These are phyloP conservation scores for Zalophus californianus DNA, from an alignment of 2,797 vertebrate genomes.

Conservation along the genomic window DNA sequence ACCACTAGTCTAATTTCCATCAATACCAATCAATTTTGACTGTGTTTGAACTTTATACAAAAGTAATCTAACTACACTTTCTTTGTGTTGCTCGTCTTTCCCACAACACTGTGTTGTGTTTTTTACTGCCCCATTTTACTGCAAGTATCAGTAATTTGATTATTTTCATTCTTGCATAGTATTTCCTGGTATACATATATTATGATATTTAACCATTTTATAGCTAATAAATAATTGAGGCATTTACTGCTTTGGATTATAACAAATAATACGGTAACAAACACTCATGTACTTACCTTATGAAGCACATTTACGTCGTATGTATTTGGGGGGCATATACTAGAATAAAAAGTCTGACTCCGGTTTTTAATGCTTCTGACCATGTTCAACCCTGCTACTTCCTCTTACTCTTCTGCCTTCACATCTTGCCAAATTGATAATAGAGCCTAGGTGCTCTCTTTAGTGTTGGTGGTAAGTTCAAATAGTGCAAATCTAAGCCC, in stretches of 20 bases:
- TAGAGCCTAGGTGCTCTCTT: neutral
- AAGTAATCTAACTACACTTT: neutral
- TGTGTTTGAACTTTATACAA: neutral
- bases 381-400: neutral
- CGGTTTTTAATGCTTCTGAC: neutral
- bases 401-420: neutral
- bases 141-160: neutral
- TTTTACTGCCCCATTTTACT: neutral
- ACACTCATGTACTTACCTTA: neutral
- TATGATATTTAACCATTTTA: neutral
- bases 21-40: neutral
- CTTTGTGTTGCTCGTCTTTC: neutral
- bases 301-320: neutral
- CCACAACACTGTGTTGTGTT: neutral
- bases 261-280: neutral
- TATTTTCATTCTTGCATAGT: neutral
- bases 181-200: neutral
- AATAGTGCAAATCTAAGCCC: neutral
- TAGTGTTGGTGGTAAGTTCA: neutral
- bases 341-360: neutral
- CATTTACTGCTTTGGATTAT: neutral
- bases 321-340: neutral
- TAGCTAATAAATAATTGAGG: neutral
- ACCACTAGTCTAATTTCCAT: neutral
- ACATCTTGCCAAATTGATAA: neutral